phyloP scores from a whole-genome alignment of 2,888 invertebrate genomes.

The Ophonus ardosiacus region DNA sequence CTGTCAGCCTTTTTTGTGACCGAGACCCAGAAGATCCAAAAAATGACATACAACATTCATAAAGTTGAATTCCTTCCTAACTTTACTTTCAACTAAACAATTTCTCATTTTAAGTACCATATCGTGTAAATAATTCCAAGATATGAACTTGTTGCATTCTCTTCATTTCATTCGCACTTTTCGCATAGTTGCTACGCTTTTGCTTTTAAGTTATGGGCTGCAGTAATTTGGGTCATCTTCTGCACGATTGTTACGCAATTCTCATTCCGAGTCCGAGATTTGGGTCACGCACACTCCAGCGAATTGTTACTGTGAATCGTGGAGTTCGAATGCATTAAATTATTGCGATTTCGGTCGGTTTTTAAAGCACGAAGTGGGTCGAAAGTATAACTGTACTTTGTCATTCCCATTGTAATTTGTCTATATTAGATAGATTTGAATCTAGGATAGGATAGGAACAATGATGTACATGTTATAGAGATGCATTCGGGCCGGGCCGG shows the following conservation, averaged over 20 bases:
- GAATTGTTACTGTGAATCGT: background rate
- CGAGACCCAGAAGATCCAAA: too few species aligned
- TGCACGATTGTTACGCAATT: background rate
- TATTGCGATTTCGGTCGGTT: background rate
- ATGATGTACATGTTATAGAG: too few species aligned
- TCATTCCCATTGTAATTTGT: background rate
- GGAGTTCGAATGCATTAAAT: background rate
- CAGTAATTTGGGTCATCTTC: background rate
- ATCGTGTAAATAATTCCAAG: background rate
- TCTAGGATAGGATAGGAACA: background rate
- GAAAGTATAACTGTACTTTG: background rate
- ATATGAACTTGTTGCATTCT: background rate
- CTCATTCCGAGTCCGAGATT: background rate
- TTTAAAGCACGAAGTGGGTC: background rate
- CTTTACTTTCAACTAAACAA: background rate
- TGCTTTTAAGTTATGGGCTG: background rate
- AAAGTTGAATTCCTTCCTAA: background rate
- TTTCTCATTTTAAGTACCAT: background rate
- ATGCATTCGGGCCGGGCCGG: too few species aligned
- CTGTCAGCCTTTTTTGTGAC: too few species aligned
- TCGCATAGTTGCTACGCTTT: background rate
- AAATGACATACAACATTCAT: background rate
- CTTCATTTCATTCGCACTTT: background rate
- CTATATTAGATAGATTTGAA: background rate
- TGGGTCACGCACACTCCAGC: background rate